These are phyloP conservation scores for Xestobium rufovillosum DNA, from an alignment of 2,888 invertebrate genomes.

Conservation along the genomic window DNA sequence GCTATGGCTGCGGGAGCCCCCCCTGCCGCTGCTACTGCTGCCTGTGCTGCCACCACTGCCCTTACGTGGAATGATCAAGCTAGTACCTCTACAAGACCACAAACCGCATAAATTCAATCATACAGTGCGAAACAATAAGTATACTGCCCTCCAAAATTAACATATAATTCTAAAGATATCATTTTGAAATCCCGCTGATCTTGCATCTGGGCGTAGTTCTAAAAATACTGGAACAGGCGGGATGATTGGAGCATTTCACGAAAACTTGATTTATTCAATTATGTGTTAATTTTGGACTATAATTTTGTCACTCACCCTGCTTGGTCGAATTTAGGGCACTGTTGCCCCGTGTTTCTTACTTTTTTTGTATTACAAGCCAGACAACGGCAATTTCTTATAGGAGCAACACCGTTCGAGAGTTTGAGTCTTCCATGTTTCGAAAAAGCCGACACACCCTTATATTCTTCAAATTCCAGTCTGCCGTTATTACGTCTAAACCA, in stretches of 20 bases:
- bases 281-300: too few relatives aligned
- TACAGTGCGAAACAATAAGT: too few relatives aligned
- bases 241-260: too few relatives aligned
- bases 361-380: constrained; percentile 36
- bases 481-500: too few relatives aligned
- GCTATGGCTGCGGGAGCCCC: constrained; percentile 36
- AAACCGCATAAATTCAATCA: too few relatives aligned
- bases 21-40: constrained; percentile 44
- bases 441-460: constrained; percentile 30
- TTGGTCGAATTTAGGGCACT: constrained; percentile 43
- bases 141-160: too few relatives aligned
- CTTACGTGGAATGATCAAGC: constrained; percentile 40
- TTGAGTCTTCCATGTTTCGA: constrained; percentile 31
- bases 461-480: constrained; percentile 40
- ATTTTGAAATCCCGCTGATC: too few relatives aligned
- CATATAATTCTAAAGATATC: too few relatives aligned
- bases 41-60: constrained; percentile 34
- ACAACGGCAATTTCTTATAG: constrained; percentile 33
- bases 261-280: too few relatives aligned
- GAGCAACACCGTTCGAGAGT: constrained; percentile 24
- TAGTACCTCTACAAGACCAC: constrained; percentile 30
- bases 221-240: too few relatives aligned
- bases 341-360: constrained; percentile 42
- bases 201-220: too few relatives aligned
- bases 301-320: constrained; percentile 39